Evolutionary conservation across 2,113 vertebrate genomes (phyloP).

Genomic region (Notarius lentiginosus): DNA sequence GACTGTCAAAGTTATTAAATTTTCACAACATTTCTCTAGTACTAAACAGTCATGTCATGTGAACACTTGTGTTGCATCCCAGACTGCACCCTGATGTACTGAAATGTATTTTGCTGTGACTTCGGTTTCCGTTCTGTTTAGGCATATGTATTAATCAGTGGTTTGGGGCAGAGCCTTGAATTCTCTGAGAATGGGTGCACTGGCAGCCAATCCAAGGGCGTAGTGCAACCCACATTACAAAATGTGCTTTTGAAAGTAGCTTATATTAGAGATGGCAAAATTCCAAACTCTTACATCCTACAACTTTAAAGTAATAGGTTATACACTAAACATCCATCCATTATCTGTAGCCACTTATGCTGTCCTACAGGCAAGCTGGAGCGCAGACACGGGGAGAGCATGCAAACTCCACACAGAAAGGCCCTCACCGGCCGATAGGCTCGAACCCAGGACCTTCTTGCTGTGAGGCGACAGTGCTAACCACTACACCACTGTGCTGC

Average conservation of each 20-base stretch:
- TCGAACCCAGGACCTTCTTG: too few species aligned
- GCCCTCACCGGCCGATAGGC: too few species aligned
- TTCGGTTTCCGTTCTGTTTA: not conserved
- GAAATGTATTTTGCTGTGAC: not conserved
- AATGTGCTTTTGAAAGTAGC: not conserved
- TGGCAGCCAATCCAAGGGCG: not conserved
- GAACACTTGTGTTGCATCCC: not conserved
- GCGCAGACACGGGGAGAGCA: too few species aligned
- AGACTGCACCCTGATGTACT: not conserved
- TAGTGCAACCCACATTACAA: not conserved
- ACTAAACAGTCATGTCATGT: not conserved
- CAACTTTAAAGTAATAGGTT: not conserved
- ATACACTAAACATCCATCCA: not conserved
- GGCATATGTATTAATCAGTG: not conserved
- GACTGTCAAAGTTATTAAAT: not conserved
- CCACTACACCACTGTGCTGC: too few species aligned
- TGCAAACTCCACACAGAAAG: too few species aligned
- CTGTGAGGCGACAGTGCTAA: too few species aligned
- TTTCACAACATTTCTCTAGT: not conserved
- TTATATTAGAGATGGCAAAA: not conserved
- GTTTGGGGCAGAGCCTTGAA: not conserved
- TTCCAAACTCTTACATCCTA: not conserved
- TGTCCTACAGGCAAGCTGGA: too few species aligned
- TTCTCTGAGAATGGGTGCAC: not conserved
- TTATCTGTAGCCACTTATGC: too few species aligned